Percentiles rank a stretch among this genome's conserved stretches.
These are phyloP conservation scores for Azorinus chamasolen DNA, from an alignment of 2,888 invertebrate genomes.

Conservation along the genomic window DNA sequence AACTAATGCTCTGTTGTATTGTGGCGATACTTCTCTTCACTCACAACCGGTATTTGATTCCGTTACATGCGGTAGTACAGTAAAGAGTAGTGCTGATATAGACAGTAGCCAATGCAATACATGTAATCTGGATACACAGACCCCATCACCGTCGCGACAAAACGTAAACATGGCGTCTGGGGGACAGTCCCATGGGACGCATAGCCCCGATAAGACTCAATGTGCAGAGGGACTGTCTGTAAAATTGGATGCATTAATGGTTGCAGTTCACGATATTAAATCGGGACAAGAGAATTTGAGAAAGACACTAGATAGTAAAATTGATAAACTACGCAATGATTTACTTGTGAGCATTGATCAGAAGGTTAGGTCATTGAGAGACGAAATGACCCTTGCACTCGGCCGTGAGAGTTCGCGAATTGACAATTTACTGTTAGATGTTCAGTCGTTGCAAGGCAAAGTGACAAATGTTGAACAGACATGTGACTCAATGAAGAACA, in stretches of 20 bases:
- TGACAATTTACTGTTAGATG: background rate
- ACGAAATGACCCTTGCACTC: background rate
- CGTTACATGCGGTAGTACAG: background rate
- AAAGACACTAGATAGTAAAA: constrained; percentile 2
- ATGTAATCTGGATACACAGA: background rate
- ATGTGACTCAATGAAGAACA: no score
- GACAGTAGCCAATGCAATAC: no score
- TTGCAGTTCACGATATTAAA: background rate
- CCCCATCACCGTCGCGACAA: background rate
- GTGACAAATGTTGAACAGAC: background rate
- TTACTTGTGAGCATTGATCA: background rate
- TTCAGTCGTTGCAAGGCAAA: background rate
- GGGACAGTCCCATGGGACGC: background rate
- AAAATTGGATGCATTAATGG: background rate
- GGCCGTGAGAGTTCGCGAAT: background rate
- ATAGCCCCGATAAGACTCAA: background rate
- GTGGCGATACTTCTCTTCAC: no score
- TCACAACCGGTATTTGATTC: no score
- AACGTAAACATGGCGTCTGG: background rate
- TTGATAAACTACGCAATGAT: constrained; percentile 1
- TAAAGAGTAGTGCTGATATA: no score
- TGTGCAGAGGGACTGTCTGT: background rate
- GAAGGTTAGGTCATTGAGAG: background rate
- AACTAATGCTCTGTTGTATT: no score
- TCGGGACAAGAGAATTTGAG: background rate